Conservation (phyloP, 2,113 vertebrate genomes). For the Antechinus stuartii region DNA sequence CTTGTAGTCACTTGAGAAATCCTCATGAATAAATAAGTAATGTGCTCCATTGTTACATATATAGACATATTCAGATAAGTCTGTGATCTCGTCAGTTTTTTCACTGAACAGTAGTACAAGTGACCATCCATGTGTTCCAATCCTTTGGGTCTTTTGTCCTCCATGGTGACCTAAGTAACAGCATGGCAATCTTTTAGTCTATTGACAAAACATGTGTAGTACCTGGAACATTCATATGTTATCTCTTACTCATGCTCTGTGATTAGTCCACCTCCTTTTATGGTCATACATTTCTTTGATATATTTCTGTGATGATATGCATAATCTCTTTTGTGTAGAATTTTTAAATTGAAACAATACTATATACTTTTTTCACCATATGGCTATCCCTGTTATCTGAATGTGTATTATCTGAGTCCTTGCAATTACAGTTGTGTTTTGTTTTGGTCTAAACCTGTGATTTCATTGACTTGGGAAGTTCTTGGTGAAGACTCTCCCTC, state of each 20-base stretch:
- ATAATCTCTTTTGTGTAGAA: background rate
- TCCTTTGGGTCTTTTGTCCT: background rate
- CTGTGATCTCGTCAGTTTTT: background rate
- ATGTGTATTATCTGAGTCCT: background rate
- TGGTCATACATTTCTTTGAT: background rate
- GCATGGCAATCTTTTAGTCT: background rate
- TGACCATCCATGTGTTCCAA: background rate
- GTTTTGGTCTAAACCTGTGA: background rate
- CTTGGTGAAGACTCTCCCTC: background rate
- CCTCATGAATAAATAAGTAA: background rate
- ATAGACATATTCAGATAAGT: background rate
- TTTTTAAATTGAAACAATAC: background rate
- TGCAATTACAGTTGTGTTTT: background rate
- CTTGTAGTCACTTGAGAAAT: background rate
- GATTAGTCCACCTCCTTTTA: background rate
- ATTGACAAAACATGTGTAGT: background rate
- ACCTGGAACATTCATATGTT: background rate
- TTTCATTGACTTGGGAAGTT: background rate
- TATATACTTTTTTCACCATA: background rate
- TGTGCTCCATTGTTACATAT: background rate
- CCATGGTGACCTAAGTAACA: background rate
- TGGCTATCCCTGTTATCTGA: background rate
- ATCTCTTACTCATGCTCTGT: background rate
- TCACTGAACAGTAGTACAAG: background rate
- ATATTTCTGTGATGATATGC: background rate